Evolutionary conservation across 2,797 vertebrate species (phyloP), one percentile per base, ranked within the genome.

Genomic region (Clarias laeviceps): DNA sequence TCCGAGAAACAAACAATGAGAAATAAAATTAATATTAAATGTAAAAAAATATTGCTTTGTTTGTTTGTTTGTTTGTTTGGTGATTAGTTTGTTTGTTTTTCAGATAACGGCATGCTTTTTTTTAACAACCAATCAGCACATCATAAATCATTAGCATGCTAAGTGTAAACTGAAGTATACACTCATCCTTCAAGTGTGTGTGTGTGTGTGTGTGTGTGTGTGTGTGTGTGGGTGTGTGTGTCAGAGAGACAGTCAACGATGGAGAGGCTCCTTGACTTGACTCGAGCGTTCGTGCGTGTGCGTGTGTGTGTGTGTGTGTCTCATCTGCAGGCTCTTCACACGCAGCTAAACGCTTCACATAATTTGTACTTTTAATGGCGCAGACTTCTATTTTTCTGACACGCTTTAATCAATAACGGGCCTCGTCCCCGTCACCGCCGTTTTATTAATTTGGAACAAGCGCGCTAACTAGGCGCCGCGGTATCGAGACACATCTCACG

Each of bases 301-400:
- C 3, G 59, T 14, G 17, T 9, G 9, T 15, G 40, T 88, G 88
- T 92, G 91, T 89, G 91, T 80, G 62, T 62, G 92, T 91, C 66
- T 85, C 89, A 87, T 90, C 88, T 91, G 92, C 91, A 93, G 90
- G 86, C 90, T 89, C 90, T 90, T 90, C 91, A 93, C 93, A 90
- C 85, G 83, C 90, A 90, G 94, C 93, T 95, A 94, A 94, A 95
- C 93, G 91, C 91, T 88, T 92, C 92, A 93, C 94, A 96, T 96
- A 94, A 96, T 96, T 96, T 95, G 94, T 96, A 96, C 93, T 96
- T 96, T 95, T 96, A 96, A 96, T 95, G 94, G 94, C 92, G 88
- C 93, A 91, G 93, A 91, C 93, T 94, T 95, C 94, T 94, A 94
- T 95, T 95, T 93, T 92, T 93, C 92, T 95, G 95, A 96, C 95